Conservation (phyloP, 2,888 invertebrate species). For the Rapana venosa region DNA sequence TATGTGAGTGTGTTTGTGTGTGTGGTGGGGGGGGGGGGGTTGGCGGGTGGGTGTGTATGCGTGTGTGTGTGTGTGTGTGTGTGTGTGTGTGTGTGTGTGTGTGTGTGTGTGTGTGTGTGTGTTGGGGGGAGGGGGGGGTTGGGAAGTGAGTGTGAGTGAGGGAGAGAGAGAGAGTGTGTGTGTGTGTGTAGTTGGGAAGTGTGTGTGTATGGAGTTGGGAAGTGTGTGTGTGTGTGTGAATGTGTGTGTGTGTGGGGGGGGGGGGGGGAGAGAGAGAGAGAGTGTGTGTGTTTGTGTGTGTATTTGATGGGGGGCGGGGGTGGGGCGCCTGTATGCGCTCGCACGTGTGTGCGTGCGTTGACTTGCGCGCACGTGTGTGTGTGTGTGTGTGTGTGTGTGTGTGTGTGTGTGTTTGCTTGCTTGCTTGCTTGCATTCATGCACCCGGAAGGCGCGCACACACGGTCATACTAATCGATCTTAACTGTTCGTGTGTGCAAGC, state of each 20-base stretch:
- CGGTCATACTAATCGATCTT: not conserved
- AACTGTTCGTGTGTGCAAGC: not conserved
- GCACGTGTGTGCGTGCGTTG: slow-evolving; percentile 3
- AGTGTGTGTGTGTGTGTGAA: not conserved
- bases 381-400: no score
- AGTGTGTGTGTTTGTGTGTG: not conserved
- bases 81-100: not conserved
- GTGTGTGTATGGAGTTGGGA: not conserved
- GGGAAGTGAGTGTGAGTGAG: not conserved
- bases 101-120: no score
- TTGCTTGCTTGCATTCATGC: no score
- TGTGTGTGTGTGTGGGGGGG: not conserved
- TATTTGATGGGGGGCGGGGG: not conserved
- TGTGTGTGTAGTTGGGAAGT: not conserved
- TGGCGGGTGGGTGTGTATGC: slow-evolving; percentile 23
- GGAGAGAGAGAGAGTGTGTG: not conserved
- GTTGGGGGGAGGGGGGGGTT: not conserved
- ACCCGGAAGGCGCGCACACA: no score
- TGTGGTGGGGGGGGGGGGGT: not conserved
- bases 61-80: slow-evolving; percentile 17
- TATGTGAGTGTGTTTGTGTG: not conserved
- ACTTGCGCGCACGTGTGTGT: no score
- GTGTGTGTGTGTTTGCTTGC: no score
- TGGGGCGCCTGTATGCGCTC: not conserved
- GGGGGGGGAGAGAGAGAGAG: not conserved